phyloP scores from a whole-genome alignment of 2,113 vertebrate species.

The Ophiodon elongatus region DNA sequence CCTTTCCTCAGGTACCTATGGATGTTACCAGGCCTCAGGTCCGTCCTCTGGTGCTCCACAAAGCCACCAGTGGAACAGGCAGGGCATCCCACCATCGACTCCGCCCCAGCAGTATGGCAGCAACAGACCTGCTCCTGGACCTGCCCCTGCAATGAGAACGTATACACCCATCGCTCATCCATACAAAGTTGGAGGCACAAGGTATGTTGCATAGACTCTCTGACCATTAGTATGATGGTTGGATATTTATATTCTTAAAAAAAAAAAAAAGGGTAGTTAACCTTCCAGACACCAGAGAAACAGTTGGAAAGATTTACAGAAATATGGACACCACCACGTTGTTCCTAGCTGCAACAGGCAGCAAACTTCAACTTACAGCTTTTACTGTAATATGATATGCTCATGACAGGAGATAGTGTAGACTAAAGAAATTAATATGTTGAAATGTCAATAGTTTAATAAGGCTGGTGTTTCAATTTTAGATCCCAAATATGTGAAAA shows the following conservation, averaged over 20 bases:
- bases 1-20: slow-evolving; percentile 63
- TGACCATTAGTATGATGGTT: neutral
- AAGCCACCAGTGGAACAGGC: slow-evolving; percentile 70
- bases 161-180: slow-evolving; percentile 69
- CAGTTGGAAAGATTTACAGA: neutral
- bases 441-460: neutral
- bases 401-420: neutral
- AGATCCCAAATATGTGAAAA: neutral
- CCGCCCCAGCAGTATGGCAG: slow-evolving; percentile 56
- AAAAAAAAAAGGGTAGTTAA: neutral
- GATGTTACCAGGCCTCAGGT: slow-evolving; percentile 48
- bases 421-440: neutral
- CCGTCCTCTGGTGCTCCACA: slow-evolving; percentile 44
- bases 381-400: neutral
- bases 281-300: neutral
- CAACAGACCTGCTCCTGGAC: slow-evolving; percentile 61
- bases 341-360: neutral
- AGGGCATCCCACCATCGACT: slow-evolving; percentile 40
- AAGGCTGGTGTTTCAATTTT: neutral
- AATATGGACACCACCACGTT: neutral
- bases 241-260: neutral
- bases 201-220: slow-evolving; percentile 58
- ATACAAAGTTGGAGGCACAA: slow-evolving; percentile 67
- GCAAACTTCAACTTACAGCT: neutral
- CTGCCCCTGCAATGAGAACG: slow-evolving; percentile 47